Conservation (phyloP, 2,113 vertebrate genomes). For the Alligator mississippiensis region DNA sequence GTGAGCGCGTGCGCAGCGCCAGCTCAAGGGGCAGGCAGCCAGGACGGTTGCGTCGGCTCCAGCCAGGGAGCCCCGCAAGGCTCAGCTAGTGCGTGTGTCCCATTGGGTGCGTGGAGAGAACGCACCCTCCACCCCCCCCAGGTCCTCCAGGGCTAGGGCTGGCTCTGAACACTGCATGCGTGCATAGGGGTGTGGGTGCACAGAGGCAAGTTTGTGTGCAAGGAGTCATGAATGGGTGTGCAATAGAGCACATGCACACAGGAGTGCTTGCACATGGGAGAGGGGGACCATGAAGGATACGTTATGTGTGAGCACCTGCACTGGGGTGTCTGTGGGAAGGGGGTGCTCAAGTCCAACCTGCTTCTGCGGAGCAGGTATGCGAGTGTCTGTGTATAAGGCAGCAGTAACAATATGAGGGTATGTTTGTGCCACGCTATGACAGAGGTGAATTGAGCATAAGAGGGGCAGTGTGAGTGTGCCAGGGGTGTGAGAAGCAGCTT, state of each 20-base stretch:
- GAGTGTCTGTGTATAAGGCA: neutral
- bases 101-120: too few relatives aligned
- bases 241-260: neutral
- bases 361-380: neutral
- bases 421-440: neutral
- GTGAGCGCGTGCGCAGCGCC: neutral
- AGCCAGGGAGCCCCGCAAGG: too few relatives aligned
- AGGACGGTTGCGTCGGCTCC: too few relatives aligned
- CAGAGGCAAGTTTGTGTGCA: neutral
- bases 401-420: neutral
- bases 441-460: neutral
- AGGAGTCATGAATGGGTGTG: neutral
- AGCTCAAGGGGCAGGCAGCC: accelerated
- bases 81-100: too few relatives aligned
- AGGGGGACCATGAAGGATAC: too few relatives aligned
- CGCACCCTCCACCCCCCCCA: too few relatives aligned
- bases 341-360: too few relatives aligned
- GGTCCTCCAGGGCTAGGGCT: too few relatives aligned
- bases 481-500: neutral
- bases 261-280: too few relatives aligned
- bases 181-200: neutral
- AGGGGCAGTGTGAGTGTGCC: neutral
- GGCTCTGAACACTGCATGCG: neutral
- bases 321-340: too few relatives aligned
- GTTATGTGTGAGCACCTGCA: too few relatives aligned